A percentile compares a stretch with the other conserved stretches of the same genome.
phyloP scores from a whole-genome alignment of 2,113 vertebrate species.

The Aspidoscelis tigris region DNA sequence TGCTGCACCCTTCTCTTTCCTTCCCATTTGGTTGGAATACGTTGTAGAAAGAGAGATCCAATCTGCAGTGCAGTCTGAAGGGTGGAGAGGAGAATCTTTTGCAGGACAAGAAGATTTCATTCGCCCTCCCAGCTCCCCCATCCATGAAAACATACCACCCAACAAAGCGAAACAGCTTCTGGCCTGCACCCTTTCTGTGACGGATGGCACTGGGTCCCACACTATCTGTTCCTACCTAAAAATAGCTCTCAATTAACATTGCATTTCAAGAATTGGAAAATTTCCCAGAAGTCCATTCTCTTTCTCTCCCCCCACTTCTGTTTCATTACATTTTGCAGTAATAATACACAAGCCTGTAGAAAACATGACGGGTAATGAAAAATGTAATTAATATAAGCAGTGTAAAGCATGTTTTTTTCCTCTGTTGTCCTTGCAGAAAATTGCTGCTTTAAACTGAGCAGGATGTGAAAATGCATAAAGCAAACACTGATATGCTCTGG shows the following conservation, averaged over 20 bases:
- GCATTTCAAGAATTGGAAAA: constrained; percentile 89
- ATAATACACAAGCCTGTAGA: constrained; percentile 87
- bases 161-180: constrained; percentile 70
- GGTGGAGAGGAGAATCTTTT: not conserved
- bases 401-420: constrained; percentile 80
- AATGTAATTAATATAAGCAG: constrained; percentile 89
- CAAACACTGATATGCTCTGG: constrained; percentile 77
- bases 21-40: constrained; percentile 38
- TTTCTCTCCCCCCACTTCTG: constrained; percentile 76
- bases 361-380: constrained; percentile 89
- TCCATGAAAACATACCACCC: constrained; percentile 42
- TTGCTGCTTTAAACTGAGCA: constrained; percentile 83
- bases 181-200: constrained; percentile 70
- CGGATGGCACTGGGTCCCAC: constrained; percentile 73
- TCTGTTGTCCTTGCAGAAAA: constrained; percentile 86
- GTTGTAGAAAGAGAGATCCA: constrained; percentile 13
- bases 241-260: constrained; percentile 88
- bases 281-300: constrained; percentile 89
- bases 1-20: constrained; percentile 27
- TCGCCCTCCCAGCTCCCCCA: constrained; percentile 35
- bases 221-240: constrained; percentile 80
- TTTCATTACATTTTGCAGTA: constrained; percentile 88
- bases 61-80: constrained; percentile 36
- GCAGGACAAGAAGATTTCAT: constrained; percentile 22
- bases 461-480: constrained; percentile 82